Base-by-base conservation (phyloP, 2,113 vertebrate genomes). In the Cairina moschata region DNA sequence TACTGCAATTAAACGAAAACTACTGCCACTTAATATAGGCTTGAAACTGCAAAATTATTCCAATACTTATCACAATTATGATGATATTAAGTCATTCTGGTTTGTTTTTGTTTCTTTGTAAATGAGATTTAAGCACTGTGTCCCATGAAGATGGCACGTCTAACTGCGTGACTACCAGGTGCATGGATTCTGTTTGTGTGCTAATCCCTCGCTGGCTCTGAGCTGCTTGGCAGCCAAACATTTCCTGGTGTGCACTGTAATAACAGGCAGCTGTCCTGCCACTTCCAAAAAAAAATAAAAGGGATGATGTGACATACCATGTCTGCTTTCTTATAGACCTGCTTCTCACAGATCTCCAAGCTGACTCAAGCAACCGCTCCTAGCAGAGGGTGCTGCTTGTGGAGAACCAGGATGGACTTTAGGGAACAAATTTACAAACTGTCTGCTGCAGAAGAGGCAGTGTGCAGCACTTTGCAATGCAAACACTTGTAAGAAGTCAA, bases 231-330 rank as follows among this genome's bases (percentile, higher is more conserved):
- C 97, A 97, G 97, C 92, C 87, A 91, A 96, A 46, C 75, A 60
- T 96, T 98, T 98, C 98, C 98, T 97, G 97, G 98, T 93, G 98
- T 87, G 97, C 72, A 50, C 85, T 55, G 92, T 98, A 98, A 98
- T 98, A 97, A 97, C 97, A 98, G 96, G 92, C 98, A 98, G 98
- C 97, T 98, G 98, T 98, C 97, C 96, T 91, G 85, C 97, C 95
- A 97, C 88, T 88, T 89, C 93, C 52, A 17, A 82, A 88, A 96
- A 96, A 96, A 97, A 97, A 98, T 96, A 96, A 97, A 97, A 98
- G 91, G 98, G 92, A 96, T 95, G 97, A 97, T 97, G 96, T 90
- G 86, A 90, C 95, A 96, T 90, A 86, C 79, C 92, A 78, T 5
- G 13, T 86, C 93, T 69, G 44, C 88, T 97, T 97, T 97, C 86